Percentiles rank a stretch among this genome's conserved stretches.
Evolutionary conservation across 2,113 vertebrate species (phyloP).

Genomic region (Lampris megalopsis): DNA sequence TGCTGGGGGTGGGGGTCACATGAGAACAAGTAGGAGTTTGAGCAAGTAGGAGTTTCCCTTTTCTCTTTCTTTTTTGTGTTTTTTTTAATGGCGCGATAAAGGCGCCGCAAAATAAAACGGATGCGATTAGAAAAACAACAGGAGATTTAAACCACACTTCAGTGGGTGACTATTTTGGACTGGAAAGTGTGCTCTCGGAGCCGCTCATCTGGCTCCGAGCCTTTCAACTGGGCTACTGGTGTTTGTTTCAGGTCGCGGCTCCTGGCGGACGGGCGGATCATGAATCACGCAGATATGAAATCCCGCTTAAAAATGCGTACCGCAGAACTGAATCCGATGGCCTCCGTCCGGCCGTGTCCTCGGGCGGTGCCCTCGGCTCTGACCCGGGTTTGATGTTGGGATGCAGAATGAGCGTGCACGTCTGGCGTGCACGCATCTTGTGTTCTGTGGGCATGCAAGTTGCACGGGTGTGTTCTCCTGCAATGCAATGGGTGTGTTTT

Average conservation of each 20-base stretch:
- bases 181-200: conserved; percentile 19
- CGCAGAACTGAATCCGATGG: conserved; percentile 20
- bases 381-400: conserved; percentile 29
- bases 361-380: too few species aligned
- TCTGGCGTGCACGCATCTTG: background rate
- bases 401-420: background rate
- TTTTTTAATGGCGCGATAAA: background rate
- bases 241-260: conserved; percentile 33
- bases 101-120: background rate
- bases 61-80: conserved; percentile 1
- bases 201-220: background rate
- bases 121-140: conserved; percentile 3
- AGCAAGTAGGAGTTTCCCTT: conserved; percentile 20
- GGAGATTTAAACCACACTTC: conserved; percentile 7
- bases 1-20: background rate
- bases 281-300: conserved; percentile 49
- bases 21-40: conserved; percentile 25
- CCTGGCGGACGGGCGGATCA: conserved; percentile 30
- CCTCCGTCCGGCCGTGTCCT: too few species aligned
- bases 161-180: background rate
- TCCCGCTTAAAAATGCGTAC: conserved; percentile 42
- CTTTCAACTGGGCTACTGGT: conserved; percentile 43
- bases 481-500: background rate
- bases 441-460: too few species aligned
- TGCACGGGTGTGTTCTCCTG: too few species aligned